Percentiles rank a stretch among this genome's conserved stretches.
Conservation (phyloP, 2,113 vertebrate species). For the Alethe castanea region DNA sequence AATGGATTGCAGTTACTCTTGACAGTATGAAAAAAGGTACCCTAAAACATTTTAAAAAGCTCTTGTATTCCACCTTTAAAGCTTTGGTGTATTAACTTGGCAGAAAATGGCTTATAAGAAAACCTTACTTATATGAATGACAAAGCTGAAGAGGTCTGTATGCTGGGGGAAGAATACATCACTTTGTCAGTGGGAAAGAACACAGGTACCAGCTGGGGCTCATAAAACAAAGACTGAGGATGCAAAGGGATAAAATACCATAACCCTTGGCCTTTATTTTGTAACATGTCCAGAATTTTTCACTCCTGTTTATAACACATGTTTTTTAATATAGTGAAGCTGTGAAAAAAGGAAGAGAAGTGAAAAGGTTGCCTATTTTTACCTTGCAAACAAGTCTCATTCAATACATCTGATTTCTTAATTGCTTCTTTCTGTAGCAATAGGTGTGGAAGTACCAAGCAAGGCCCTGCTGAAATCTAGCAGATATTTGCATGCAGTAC, state of each 20-base stretch:
- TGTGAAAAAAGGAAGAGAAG: not conserved
- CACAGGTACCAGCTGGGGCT: not conserved
- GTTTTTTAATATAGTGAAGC: not conserved
- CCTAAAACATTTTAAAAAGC: slow-evolving; percentile 21
- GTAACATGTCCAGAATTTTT: not conserved
- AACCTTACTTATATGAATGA: not conserved
- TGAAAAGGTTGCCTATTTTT: not conserved
- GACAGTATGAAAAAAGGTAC: not conserved
- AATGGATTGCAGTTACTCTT: slow-evolving; percentile 33
- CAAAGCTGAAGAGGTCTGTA: not conserved
- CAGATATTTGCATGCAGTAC: not conserved
- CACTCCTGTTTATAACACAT: not conserved
- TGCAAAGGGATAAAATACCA: not conserved
- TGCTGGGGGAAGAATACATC: not conserved
- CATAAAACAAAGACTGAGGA: slow-evolving; percentile 4
- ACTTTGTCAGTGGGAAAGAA: slow-evolving; percentile 4
- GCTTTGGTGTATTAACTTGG: slow-evolving; percentile 34
- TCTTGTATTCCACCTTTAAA: slow-evolving; percentile 33
- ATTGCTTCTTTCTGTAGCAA: not conserved
- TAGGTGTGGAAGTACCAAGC: not conserved
- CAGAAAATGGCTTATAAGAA: slow-evolving; percentile 41
- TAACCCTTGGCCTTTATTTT: not conserved
- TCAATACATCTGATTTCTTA: not conserved
- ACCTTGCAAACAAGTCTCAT: not conserved
- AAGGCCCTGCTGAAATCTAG: not conserved